Base-by-base conservation (phyloP, 2,113 vertebrate genomes). In the Ailuropoda melanoleuca region DNA sequence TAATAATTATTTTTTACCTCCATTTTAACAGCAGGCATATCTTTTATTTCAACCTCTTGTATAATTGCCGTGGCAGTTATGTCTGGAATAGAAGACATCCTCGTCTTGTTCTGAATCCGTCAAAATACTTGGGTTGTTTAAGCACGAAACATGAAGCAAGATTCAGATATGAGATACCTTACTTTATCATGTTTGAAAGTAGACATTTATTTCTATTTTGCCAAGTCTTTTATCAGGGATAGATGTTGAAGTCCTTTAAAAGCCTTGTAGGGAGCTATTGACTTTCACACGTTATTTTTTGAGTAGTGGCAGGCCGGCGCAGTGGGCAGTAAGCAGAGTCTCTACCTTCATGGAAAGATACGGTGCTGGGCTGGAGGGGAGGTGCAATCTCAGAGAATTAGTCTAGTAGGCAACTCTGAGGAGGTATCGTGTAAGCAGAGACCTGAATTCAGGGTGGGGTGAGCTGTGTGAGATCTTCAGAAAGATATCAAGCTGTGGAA, bases 21-120 rank as follows among this genome's bases (percentile, higher is more conserved):
- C 62, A 82, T 86, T 75, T 89, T 78, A 95, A 88, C 55, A 90
- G 56, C 9, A 78, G 68, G 37, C 62, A 26, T 50, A 75, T 68
- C n/a, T 96, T 97, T 92, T 85, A 90, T 96, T 97, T 96, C 95
- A 97, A 53, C 68, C 66, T 89, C 66, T 92, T 56, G 37, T 80
- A 96, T 96, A 95, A 93, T 97, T 93, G 87, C 83, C n/a, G 83
- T 95, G 81, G 55, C 89, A 96, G 60, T 93, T 96, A 58, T 88
- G n/a, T 90, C 81, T 88, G 82, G 66, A 95, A 82, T n/a, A 95
- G 31, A 96, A 48, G 88, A 66, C 48, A 46, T 86, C 31, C 46
- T 89, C 6, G 10, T 92, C 85, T 86, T 89, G 43, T 94, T 93
- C 89, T 95, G 72, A 93, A 91, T 66, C 66, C 96, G 80, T 84